Evolutionary conservation across 2,797 vertebrate species (phyloP).

Genomic region (Rhynchotus rufescens): DNA sequence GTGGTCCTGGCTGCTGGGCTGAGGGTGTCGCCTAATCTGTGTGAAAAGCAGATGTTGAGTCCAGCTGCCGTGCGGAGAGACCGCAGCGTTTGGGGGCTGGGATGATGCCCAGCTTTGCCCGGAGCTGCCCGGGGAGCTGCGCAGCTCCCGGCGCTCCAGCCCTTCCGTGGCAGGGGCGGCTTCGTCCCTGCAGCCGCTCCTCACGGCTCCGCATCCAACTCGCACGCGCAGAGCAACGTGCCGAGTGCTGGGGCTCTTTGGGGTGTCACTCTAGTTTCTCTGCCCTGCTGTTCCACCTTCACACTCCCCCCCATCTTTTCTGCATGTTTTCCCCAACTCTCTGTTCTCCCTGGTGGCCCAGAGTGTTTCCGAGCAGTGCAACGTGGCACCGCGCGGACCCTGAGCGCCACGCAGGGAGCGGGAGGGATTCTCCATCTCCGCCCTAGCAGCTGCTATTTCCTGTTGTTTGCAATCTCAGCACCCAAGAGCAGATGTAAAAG

Average conservation of each 20-base stretch:
- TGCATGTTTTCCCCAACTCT: not conserved
- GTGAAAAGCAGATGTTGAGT: not conserved
- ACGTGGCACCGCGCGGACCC: too few species aligned
- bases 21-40: accelerated
- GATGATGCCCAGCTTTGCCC: accelerated
- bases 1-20: not conserved
- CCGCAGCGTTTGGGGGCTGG: accelerated
- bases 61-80: accelerated
- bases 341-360: not conserved
- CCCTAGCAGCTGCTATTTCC: not conserved
- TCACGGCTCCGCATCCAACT: accelerated
- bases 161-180: accelerated
- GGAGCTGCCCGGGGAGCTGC: accelerated
- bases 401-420: accelerated
- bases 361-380: too few species aligned
- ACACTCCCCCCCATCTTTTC: too few species aligned
- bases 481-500: not conserved
- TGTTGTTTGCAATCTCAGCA: not conserved
- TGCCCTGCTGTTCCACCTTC: not conserved
- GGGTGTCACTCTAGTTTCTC: not conserved
- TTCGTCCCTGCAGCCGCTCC: accelerated
- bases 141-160: accelerated
- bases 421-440: not conserved
- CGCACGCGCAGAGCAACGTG: not conserved
- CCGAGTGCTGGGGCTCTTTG: not conserved